Base-by-base conservation (phyloP, 2,888 invertebrate genomes). In the Dioctria rufipes region DNA sequence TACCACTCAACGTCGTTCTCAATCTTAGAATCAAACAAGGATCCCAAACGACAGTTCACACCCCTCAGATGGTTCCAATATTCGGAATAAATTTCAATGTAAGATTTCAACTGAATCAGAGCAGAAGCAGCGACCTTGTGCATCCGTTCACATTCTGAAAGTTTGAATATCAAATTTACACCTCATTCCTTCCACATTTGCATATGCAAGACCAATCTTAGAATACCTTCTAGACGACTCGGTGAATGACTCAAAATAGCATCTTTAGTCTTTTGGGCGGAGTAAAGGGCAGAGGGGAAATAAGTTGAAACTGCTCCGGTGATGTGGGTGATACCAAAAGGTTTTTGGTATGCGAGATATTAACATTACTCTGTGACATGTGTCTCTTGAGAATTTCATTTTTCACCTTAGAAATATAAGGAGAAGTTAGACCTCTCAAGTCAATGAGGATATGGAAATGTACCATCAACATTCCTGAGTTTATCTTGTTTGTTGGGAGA, bases 311-410 rank as follows among this genome's bases (percentile, higher is more conserved):
- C 9, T 46, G 67, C 40, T 25, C 8, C 46, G 46, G 46, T 8
- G 8, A 46, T 46, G 46, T 5, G 25, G 46, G 46, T 46, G 40
- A 42, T 67, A 25, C 43, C 46, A 46, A 8, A 46, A 65, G 40
- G 25, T 46, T 67, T 67, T 46, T 46, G 67, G 67, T 43, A 46
- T 67, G 40, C 67, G 25, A 46, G 25, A 67, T 67, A 67, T 67
- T 67, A 67, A 67, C 67, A 67, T 67, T 67, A 67, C 43, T 67
- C 67, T 46, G 67, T 67, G 67, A 67, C 67, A 67, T 67, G 67
- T 67, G 67, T 67, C 46, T 13, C 67, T 8, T 25, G 37, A 25
- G 67, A 25, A 67, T 67, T 67, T 67, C 42, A n/a, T 9, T 46
- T 46, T 46, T 46, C 8, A 8, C 8, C 46, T 6, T 46, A 46